Evolutionary conservation across 2,113 vertebrate species (phyloP).

Genomic region (Ptyas mucosa): DNA sequence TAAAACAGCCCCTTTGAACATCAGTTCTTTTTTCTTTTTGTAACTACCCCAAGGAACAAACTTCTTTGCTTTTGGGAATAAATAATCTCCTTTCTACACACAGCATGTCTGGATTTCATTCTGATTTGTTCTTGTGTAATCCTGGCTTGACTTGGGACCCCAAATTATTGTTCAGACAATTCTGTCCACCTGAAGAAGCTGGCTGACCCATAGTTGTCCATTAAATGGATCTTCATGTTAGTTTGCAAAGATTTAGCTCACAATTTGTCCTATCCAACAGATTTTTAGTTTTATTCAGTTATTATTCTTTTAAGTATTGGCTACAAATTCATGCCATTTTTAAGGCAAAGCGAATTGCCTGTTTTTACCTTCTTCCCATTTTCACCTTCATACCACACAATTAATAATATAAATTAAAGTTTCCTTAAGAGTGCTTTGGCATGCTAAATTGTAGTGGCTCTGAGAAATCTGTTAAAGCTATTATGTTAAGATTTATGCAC

Average conservation of each 20-base stretch:
- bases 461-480: slow-evolving; percentile 25
- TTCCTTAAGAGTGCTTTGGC: slow-evolving; percentile 12
- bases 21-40: too few relatives aligned
- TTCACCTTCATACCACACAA: neutral
- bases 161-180: too few relatives aligned
- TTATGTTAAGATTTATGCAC: slow-evolving; percentile 14
- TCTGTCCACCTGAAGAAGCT: neutral
- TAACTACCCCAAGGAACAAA: too few relatives aligned
- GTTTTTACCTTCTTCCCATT: neutral
- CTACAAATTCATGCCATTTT: neutral
- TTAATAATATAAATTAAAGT: slow-evolving; percentile 44
- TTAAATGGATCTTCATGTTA: neutral
- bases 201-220: neutral
- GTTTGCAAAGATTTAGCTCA: neutral
- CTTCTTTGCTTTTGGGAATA: too few relatives aligned
- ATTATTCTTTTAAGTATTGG: neutral
- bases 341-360: neutral
- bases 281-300: neutral
- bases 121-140: too few relatives aligned
- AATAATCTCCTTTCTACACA: too few relatives aligned
- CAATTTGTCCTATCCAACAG: neutral
- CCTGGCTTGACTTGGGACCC: too few relatives aligned
- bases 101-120: too few relatives aligned
- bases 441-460: slow-evolving; percentile 41
- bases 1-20: too few relatives aligned